These are phyloP conservation scores for Xanthorhoe spadicearia DNA, from an alignment of 2,888 invertebrate genomes.

Conservation along the genomic window DNA sequence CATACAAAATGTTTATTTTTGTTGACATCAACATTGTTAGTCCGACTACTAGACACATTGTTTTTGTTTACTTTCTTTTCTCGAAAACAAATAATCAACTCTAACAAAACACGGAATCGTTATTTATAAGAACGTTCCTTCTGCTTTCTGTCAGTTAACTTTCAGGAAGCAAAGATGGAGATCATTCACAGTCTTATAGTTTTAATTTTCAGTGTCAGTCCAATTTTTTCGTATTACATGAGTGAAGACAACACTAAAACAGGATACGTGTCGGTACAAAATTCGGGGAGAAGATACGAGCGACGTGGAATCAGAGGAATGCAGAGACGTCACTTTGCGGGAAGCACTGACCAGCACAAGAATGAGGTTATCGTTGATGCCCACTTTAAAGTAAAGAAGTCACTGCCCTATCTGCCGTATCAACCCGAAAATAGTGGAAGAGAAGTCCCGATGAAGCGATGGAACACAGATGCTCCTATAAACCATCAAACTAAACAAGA, in stretches of 20 bases:
- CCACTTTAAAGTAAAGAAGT: constrained; percentile 58
- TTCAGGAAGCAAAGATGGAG: constrained; percentile 55
- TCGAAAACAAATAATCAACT: constrained; percentile 51
- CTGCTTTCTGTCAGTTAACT: constrained; percentile 45
- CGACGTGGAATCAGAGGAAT: constrained; percentile 45
- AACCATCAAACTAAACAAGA: constrained; percentile 5
- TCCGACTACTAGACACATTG: constrained; percentile 43
- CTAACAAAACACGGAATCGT: constrained; percentile 9
- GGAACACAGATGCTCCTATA: constrained; percentile 9
- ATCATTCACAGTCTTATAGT: constrained; percentile 28
- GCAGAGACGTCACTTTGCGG: constrained; percentile 54
- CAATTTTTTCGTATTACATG: constrained; percentile 54
- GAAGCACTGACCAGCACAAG: constrained; percentile 46
- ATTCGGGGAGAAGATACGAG: constrained; percentile 43
- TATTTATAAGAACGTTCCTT: constrained; percentile 33
- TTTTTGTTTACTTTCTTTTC: constrained; percentile 54
- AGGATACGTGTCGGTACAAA: constrained; percentile 54
- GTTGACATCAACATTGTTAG: constrained; percentile 32
- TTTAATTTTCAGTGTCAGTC: constrained; percentile 44
- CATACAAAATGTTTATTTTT: constrained; percentile 34
- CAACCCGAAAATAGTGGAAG: constrained; percentile 14
- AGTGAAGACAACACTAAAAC: constrained; percentile 55
- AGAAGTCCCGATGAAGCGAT: constrained; percentile 13
- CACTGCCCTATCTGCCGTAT: constrained; percentile 24
- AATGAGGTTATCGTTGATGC: constrained; percentile 57